phyloP scores from a whole-genome alignment of 2,888 invertebrate genomes.

The Lasiommata megera region DNA sequence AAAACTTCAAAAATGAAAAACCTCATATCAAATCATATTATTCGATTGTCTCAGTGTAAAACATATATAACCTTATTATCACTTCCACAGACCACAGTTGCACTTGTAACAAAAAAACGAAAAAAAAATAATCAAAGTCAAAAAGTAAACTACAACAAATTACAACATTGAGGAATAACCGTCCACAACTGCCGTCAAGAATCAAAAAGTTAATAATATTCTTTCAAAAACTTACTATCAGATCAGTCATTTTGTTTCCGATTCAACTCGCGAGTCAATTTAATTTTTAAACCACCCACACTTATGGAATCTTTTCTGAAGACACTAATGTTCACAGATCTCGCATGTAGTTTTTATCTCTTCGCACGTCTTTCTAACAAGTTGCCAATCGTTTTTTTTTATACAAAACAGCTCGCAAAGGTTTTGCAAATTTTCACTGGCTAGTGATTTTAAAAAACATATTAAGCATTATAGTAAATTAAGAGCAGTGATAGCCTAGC shows the following conservation, averaged over 20 bases:
- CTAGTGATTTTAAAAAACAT: no score
- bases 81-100: neutral
- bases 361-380: no score
- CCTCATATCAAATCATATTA: no score
- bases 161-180: neutral
- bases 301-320: neutral
- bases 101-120: neutral
- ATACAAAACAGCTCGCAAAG: no score
- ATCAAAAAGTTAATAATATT: neutral
- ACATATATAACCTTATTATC: conserved; percentile 6
- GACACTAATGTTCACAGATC: neutral
- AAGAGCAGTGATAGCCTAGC: no score
- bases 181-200: neutral
- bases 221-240: conserved; percentile 47
- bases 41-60: no score
- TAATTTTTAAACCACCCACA: conserved; percentile 1
- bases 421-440: no score
- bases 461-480: no score
- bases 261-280: neutral
- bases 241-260: conserved; percentile 45
- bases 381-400: no score
- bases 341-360: no score
- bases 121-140: neutral
- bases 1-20: no score
- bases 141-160: neutral